Conservation (phyloP, 2,113 vertebrate species). For the Centropus unirufus region DNA sequence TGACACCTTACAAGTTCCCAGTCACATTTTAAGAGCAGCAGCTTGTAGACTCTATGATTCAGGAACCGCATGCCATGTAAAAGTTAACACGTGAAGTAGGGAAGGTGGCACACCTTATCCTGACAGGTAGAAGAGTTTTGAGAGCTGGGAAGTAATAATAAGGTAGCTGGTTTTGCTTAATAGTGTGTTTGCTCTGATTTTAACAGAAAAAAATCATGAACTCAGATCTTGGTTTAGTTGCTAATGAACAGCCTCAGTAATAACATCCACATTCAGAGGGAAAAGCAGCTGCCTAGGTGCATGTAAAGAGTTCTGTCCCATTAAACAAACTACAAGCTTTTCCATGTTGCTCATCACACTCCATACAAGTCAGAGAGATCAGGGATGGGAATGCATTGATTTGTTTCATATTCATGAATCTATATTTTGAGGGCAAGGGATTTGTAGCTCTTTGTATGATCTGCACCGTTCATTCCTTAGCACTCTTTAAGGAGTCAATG, state of each 20-base stretch:
- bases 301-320: background rate
- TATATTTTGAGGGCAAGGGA: background rate
- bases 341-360: background rate
- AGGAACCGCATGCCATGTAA: background rate
- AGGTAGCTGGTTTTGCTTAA: background rate
- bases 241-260: background rate
- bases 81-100: background rate
- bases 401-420: background rate
- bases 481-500: background rate
- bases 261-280: background rate
- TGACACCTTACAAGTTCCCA: background rate
- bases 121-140: background rate
- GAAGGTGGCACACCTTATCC: background rate
- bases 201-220: background rate
- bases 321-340: background rate
- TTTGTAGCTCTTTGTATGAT: background rate
- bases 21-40: background rate
- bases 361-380: background rate
- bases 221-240: background rate
- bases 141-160: background rate
- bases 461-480: background rate
- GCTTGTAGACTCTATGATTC: background rate
- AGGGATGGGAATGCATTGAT: background rate
- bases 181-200: background rate
- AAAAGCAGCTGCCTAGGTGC: background rate